Percentiles rank a stretch among this genome's conserved stretches.
These are phyloP conservation scores for Druceiella hillmani DNA, from an alignment of 2,888 invertebrate species.

Conservation along the genomic window DNA sequence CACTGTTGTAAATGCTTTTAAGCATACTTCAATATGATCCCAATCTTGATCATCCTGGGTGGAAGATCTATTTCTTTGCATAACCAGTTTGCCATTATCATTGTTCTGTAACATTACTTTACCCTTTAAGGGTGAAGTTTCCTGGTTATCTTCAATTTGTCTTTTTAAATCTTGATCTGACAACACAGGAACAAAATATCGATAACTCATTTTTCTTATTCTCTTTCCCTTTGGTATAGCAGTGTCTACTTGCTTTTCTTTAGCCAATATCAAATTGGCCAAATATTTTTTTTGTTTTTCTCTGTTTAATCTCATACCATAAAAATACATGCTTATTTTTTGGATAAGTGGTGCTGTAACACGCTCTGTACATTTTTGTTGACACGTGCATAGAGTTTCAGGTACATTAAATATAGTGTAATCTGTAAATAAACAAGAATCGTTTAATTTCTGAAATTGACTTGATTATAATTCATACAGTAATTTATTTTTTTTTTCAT, in stretches of 20 bases:
- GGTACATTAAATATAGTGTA: constrained; percentile 26
- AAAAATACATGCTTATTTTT: constrained; percentile 43
- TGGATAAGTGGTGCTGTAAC: constrained; percentile 39
- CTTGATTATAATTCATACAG: too few relatives aligned
- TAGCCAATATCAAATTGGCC: constrained; percentile 43
- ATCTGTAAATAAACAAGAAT: constrained; percentile 13
- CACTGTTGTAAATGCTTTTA: constrained; percentile 50
- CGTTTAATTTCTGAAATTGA: too few relatives aligned
- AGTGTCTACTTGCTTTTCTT: constrained; percentile 32
- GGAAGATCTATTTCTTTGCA: constrained; percentile 12
- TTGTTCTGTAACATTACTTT: neutral
- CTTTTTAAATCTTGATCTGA: constrained; percentile 25
- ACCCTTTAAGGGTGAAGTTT: too few relatives aligned
- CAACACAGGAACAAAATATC: constrained; percentile 42
- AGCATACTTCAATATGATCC: constrained; percentile 41
- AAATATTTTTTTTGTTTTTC: constrained; percentile 42
- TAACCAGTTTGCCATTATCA: neutral
- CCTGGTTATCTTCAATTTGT: constrained; percentile 16
- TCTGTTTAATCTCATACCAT: constrained; percentile 43
- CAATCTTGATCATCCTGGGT: constrained; percentile 14
- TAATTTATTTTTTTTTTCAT: too few relatives aligned
- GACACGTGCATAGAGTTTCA: constrained; percentile 48
- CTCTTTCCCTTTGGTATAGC: constrained; percentile 7
- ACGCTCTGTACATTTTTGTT: constrained; percentile 48
- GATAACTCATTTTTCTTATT: constrained; percentile 46